phyloP scores from a whole-genome alignment of 2,113 vertebrate species.

The Catharus bicknelli region DNA sequence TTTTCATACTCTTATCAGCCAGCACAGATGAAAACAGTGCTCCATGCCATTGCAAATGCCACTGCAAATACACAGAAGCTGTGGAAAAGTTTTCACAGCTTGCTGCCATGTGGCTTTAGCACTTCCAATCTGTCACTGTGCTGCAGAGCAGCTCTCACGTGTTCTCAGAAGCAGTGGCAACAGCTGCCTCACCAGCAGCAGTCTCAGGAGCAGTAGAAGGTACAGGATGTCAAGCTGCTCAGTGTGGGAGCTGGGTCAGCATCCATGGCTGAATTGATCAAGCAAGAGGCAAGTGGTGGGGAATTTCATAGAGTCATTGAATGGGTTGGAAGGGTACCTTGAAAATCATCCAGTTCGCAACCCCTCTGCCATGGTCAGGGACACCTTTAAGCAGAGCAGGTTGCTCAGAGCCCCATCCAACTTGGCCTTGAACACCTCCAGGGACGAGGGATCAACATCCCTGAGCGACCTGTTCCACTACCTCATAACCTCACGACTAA shows the following conservation, averaged over 20 bases:
- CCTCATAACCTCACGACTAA: not conserved
- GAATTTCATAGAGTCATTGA: not conserved
- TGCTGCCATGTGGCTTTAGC: conserved; percentile 28
- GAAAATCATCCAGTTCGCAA: not conserved
- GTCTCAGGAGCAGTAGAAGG: not conserved
- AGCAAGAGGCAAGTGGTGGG: not conserved
- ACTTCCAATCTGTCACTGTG: not conserved
- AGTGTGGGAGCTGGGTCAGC: not conserved
- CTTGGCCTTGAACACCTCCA: not conserved
- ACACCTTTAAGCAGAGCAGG: not conserved
- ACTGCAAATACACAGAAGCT: conserved; percentile 29
- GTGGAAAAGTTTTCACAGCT: conserved; percentile 31
- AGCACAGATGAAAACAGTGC: not conserved
- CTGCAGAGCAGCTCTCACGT: not conserved
- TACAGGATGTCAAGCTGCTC: not conserved
- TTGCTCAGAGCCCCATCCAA: not conserved
- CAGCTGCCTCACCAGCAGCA: conserved; percentile 9
- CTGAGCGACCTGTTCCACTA: not conserved
- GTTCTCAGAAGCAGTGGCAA: not conserved
- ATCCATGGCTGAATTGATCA: not conserved
- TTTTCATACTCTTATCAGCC: not conserved
- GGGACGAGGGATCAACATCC: not conserved
- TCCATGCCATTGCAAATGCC: not conserved
- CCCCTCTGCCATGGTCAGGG: not conserved
- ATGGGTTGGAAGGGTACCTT: not conserved